These are phyloP conservation scores for Vulpes lagopus DNA, from an alignment of 2,113 vertebrate species.

Conservation along the genomic window DNA sequence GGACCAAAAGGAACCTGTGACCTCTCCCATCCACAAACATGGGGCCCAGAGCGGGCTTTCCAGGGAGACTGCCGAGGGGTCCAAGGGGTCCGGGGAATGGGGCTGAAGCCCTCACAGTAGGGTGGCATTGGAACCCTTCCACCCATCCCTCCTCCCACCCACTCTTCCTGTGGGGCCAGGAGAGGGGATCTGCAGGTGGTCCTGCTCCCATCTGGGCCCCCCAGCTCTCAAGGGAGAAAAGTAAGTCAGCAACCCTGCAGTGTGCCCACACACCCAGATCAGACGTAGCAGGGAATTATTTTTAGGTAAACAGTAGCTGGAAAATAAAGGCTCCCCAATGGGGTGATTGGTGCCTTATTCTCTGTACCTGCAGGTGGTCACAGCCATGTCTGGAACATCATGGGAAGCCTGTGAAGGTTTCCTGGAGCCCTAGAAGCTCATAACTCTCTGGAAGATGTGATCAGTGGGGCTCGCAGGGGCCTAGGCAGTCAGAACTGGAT, in stretches of 20 bases:
- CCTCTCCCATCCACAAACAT: rapidly evolving
- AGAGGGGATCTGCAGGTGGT: not conserved
- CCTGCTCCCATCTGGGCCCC: not conserved
- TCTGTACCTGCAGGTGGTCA: rapidly evolving
- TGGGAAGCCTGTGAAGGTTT: rapidly evolving
- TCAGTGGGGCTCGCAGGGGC: not conserved
- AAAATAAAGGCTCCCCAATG: not conserved
- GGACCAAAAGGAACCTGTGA: not conserved
- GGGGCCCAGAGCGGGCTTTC: not conserved
- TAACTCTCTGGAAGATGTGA: not conserved
- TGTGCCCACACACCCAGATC: not conserved
- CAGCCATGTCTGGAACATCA: rapidly evolving
- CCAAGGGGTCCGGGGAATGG: rapidly evolving
- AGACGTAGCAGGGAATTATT: not conserved
- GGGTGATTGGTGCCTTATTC: too few species aligned
- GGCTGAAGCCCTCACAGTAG: not conserved
- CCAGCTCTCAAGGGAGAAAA: not conserved
- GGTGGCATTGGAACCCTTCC: not conserved
- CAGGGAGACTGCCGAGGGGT: rapidly evolving
- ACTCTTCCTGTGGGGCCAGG: not conserved
- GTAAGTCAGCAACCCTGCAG: not conserved
- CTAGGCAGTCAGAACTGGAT: rapidly evolving
- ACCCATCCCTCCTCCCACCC: not conserved
- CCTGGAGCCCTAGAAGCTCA: rapidly evolving
- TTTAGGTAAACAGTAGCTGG: not conserved